Evolutionary conservation across 2,797 vertebrate genomes (phyloP), one percentile per base, ranked within the genome.

Genomic region (Parauchenoglanis punctatus): DNA sequence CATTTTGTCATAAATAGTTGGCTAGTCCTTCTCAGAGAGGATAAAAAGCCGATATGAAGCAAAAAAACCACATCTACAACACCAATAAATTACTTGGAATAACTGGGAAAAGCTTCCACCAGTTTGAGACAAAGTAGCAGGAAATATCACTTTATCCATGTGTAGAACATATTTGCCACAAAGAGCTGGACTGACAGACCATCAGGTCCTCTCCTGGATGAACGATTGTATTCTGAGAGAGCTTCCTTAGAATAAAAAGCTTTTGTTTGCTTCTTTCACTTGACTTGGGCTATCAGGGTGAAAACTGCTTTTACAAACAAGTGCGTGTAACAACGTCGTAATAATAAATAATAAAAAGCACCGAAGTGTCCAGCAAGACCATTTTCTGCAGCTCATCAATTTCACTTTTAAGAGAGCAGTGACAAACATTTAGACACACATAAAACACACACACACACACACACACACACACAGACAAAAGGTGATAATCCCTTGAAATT

Each of bases 401-500:
- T 91, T 81, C 63, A 83, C 59, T 86, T 92, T 83, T 82, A 88
- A 87, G 65, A 81, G 78, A 80, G 72, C 59, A 49, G 70, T 86
- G 83, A 77, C 90, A 90, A 92, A 92, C 92, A 94, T 91, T 81
- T 81, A 80, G 61, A 65, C 63, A 81, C 59, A 80, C 72, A 83
- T 84, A 91, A 35, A 70, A 73, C 76, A 40, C 31, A 61, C 63
- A 81, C 72, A 83, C 84, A 91, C 90, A 17, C 90, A 17, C 35
- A 82, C 81, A 87, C 31, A 87, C 4, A 73, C 59, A 76, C 61
- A 72, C 54, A 87, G 61, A 63, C 23, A 23, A 15, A 89, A 90
- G 0, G 56, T 89, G 86, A 91, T 92, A 89, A 94, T 87, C 88
- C 76, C 82, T 73, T 91, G 90, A 92, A 93, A 93, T 88, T 25